phyloP scores from a whole-genome alignment of 2,113 vertebrate species.

The Ammodytes dubius region DNA sequence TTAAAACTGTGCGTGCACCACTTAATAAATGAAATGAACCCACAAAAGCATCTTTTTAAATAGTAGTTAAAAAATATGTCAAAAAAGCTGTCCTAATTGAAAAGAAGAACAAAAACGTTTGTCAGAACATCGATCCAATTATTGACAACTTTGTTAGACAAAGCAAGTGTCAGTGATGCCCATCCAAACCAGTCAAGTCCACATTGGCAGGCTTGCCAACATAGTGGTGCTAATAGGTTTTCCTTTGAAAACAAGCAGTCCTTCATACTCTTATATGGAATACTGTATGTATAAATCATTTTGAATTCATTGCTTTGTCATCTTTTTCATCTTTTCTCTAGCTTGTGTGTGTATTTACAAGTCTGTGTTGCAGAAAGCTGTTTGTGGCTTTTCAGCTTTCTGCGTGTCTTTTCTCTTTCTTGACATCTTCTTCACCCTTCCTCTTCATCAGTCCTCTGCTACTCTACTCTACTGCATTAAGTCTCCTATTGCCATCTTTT shows the following conservation, averaged over 20 bases:
- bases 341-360: neutral
- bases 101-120: neutral
- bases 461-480: neutral
- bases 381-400: neutral
- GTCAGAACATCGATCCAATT: neutral
- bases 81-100: neutral
- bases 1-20: slow-evolving; percentile 6
- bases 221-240: neutral
- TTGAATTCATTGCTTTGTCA: neutral
- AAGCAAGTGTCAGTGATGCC: neutral
- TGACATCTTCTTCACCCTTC: neutral
- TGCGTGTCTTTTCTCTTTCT: neutral
- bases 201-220: neutral
- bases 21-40: neutral
- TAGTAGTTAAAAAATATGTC: neutral
- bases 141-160: neutral
- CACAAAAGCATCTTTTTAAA: neutral
- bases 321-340: neutral
- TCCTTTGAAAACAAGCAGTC: neutral
- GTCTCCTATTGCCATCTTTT: neutral
- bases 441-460: neutral
- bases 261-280: neutral
- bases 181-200: neutral
- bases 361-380: neutral
- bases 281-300: neutral